Base-by-base conservation (phyloP, 2,113 vertebrate genomes). In the Oreochromis aureus region DNA sequence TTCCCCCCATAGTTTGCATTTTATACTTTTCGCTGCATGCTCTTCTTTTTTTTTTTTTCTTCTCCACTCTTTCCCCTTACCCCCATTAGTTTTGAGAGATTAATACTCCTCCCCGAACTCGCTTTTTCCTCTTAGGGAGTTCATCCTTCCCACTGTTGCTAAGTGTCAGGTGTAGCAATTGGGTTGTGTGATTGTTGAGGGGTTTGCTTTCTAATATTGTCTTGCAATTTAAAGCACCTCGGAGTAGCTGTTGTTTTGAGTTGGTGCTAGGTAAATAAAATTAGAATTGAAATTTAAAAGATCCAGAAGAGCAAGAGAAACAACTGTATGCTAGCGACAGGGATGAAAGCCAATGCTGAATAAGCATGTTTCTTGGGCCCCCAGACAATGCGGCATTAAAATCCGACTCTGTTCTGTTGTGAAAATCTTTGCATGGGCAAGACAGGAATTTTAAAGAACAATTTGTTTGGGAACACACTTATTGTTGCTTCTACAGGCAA, bases 91-190 rank as follows among this genome's bases (percentile, higher is more conserved):
- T 55, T n/a, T 22, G 19, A 22, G 9, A 22, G n/a, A 55, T 55
- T 22, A 22, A 10, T 12, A 6, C 54, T 10, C 10, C 19, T 22
- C 53, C n/a, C n/a, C 2, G 10, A 22, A 24, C 69, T 44, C 2
- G 39, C 22, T 0, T 44, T 71, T 44, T 44, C 0, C 39, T 71
- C n/a, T 44, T 44, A 5, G 66, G 66, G 0, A 71, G 39, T 71
- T 27, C 3, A 3, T 71, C 66, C 36, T 44, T 4, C 66, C n/a
- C 11, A 16, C 39, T 44, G 13, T 16, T 71, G 39, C 39, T 8
- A 16, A 27, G 66, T 4, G n/a, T 7, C 51, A 9, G 13, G 44
- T 71, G n/a, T 71, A 10, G n/a, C 66, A 71, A 44, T 6, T 41
- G n/a, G n/a, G 36, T 44, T 41, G n/a, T 46, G 22, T 18, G 13